A percentile compares a stretch with the other conserved stretches of the same genome.
Conservation (phyloP, 2,797 vertebrate species). For the Gorsachius magnificus region DNA sequence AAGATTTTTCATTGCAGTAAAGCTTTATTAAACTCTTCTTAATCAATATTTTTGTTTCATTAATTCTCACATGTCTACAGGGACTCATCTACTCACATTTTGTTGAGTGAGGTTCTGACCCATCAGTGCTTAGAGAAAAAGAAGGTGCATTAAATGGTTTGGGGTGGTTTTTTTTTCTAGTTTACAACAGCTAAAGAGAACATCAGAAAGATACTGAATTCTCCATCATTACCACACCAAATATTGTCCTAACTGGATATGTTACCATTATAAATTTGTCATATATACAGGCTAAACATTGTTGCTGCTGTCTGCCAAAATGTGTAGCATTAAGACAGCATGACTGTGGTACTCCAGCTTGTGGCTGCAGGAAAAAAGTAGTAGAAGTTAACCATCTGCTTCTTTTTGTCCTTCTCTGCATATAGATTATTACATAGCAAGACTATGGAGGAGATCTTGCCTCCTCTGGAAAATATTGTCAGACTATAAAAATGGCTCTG, state of each 20-base stretch:
- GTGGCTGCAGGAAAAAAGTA: not conserved
- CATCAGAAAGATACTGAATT: not conserved
- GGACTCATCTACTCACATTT: not conserved
- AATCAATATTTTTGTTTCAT: not conserved
- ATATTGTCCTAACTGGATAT: not conserved
- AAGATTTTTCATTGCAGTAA: not conserved
- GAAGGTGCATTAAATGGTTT: not conserved
- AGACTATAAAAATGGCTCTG: not conserved
- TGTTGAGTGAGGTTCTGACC: not conserved
- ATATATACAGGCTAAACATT: not conserved
- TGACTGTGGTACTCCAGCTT: not conserved
- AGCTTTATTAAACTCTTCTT: not conserved
- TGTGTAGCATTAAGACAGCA: not conserved
- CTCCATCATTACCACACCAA: not conserved
- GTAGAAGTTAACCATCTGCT: conserved; percentile 22
- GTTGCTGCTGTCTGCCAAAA: not conserved
- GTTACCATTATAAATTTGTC: not conserved
- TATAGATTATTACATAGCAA: not conserved
- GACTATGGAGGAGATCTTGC: not conserved
- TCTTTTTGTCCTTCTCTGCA: not conserved
- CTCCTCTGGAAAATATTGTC: not conserved
- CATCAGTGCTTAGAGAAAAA: not conserved
- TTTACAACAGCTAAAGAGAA: not conserved
- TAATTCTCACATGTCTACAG: not conserved
- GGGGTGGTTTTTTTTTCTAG: not conserved